A percentile compares a stretch with the other conserved stretches of the same genome.
Conservation (phyloP, 2,113 vertebrate species). For the Bolborhynchus lineola region DNA sequence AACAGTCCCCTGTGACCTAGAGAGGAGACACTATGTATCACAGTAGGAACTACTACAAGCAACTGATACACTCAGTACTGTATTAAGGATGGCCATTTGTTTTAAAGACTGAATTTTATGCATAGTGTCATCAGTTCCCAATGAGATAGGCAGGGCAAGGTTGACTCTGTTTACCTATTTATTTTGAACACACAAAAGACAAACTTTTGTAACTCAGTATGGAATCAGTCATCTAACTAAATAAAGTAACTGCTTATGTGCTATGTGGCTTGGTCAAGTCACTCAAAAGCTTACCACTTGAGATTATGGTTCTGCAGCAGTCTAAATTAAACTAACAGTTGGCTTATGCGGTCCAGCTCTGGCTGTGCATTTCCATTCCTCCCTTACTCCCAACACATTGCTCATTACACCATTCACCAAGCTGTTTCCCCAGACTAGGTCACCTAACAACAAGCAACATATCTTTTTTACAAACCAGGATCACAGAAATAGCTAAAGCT, state of each 20-base stretch:
- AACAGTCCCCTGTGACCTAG: background rate
- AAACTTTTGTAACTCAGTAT: background rate
- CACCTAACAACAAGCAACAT: background rate
- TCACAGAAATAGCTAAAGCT: background rate
- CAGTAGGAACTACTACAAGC: background rate
- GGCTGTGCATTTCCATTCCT: background rate
- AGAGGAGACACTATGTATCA: background rate
- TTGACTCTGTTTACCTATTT: background rate
- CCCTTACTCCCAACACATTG: background rate
- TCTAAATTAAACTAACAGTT: constrained; percentile 32
- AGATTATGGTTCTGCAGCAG: constrained; percentile 37
- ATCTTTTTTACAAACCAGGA: background rate
- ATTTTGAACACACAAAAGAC: background rate
- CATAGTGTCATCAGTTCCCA: background rate
- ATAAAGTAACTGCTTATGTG: constrained; percentile 10
- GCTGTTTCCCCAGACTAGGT: background rate
- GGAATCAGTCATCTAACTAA: constrained; percentile 16
- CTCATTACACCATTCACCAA: background rate
- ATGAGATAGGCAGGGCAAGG: background rate
- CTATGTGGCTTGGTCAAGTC: background rate
- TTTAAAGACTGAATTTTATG: background rate
- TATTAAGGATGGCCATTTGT: background rate
- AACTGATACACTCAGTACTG: background rate
- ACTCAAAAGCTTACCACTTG: background rate
- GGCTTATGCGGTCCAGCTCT: background rate